Evolutionary conservation across 2,113 vertebrate genomes (phyloP).

Genomic region (Gobius niger): DNA sequence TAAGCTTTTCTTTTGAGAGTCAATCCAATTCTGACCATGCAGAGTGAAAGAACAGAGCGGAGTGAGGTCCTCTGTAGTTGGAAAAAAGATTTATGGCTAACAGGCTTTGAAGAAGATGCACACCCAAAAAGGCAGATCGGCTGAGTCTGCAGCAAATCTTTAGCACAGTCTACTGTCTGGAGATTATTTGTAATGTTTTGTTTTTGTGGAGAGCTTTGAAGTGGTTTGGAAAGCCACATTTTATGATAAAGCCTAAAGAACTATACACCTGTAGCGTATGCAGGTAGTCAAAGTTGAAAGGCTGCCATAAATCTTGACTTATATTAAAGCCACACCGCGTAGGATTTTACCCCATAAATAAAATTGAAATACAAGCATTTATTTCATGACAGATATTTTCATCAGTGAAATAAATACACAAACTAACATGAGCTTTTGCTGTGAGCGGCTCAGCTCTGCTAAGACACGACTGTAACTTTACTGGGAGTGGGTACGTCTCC

Average conservation of each 20-base stretch:
- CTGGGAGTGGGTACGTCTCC: no score
- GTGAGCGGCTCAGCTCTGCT: no score
- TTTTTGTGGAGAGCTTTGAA: slow-evolving; percentile 47
- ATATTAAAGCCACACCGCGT: no score
- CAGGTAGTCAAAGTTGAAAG: not conserved
- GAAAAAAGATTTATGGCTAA: slow-evolving; percentile 52
- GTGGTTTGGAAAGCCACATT: not conserved
- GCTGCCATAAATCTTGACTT: not conserved
- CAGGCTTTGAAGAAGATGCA: slow-evolving; percentile 54
- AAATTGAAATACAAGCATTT: no score
- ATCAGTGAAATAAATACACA: no score
- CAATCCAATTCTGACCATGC: slow-evolving; percentile 21
- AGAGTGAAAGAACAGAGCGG: slow-evolving; percentile 47
- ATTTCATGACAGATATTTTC: no score
- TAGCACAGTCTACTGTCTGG: slow-evolving; percentile 9
- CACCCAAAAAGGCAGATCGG: slow-evolving; percentile 41
- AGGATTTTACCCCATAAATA: no score
- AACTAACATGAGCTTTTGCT: no score
- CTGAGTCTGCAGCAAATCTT: slow-evolving; percentile 52
- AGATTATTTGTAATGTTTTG: slow-evolving; percentile 25
- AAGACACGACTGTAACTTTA: no score
- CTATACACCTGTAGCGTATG: not conserved
- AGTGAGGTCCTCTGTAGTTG: slow-evolving; percentile 45
- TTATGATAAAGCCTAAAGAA: not conserved
- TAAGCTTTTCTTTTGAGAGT: not conserved